Evolutionary conservation across 2,797 vertebrate genomes (phyloP).

Genomic region (Gymnoscopelus braueri): DNA sequence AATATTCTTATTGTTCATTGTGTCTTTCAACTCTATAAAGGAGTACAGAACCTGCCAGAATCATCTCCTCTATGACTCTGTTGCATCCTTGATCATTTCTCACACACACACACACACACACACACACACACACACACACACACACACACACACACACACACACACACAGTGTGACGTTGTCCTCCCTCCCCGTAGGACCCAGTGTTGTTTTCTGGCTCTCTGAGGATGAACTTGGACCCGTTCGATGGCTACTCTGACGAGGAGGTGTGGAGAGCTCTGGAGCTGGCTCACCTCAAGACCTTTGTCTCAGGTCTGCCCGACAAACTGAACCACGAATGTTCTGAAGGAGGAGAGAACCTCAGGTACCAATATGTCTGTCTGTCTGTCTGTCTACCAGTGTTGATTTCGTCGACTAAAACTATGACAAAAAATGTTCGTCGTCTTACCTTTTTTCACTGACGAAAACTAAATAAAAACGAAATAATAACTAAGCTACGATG

Average conservation of each 20-base stretch:
- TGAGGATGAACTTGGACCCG: constrained; percentile 97
- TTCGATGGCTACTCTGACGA: constrained; percentile 90
- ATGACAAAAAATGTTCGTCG: too few relatives aligned
- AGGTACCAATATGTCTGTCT: constrained; percentile 76
- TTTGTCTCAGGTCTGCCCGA: constrained; percentile 89
- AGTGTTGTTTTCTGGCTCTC: constrained; percentile 92
- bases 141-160: neutral
- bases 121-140: neutral
- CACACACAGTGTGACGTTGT: neutral
- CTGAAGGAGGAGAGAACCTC: constrained; percentile 96
- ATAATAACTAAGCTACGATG: too few relatives aligned
- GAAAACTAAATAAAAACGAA: too few relatives aligned
- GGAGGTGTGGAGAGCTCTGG: constrained; percentile 90
- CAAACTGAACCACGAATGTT: constrained; percentile 90
- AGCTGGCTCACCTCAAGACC: constrained; percentile 91
- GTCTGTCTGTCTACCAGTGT: too few relatives aligned
- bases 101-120: neutral
- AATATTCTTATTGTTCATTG: too few relatives aligned
- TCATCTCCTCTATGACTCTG: too few relatives aligned
- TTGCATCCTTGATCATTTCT: too few relatives aligned
- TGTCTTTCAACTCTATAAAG: too few relatives aligned
- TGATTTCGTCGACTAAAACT: too few relatives aligned
- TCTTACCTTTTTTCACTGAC: too few relatives aligned
- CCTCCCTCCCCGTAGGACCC: constrained; percentile 84
- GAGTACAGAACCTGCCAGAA: too few relatives aligned